Evolutionary conservation across 1,140 invertebrate species (phyloP), one percentile per base, ranked within the genome.

Genomic region (Pseudomyrmex pallidus): DNA sequence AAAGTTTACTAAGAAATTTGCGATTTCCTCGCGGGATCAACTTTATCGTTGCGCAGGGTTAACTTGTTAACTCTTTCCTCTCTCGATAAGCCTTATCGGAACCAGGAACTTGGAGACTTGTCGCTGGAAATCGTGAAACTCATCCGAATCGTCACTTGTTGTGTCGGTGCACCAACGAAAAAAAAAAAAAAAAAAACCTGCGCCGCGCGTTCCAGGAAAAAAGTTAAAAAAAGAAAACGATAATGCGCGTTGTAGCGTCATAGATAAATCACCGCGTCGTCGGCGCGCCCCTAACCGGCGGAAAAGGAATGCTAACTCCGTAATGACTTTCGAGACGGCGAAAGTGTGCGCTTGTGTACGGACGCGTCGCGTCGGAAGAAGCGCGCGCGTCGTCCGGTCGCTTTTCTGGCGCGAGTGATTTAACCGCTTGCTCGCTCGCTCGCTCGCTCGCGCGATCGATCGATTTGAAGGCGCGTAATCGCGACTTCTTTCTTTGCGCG

Each of bases 311-410:
- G 83, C 54, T 56, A 59, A 73, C 59, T 64, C 35, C 66, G 56
- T 78, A 84, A 85, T 59, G 61, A 85, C 73, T 85, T 85, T 86
- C 74, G 35, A 74, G 56, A 50, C 50, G 22, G 83, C 83, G 62
- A 80, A 80, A 78, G 66, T 80, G 44, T 57, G 74, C 74, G 74
- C 35, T 7, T 35, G 35, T 35, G 35, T 35, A 15, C 25, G 44
- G 35, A 35, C 35, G 35, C 35, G 5, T 35, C 74, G 35, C 76
- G 15, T 48, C 22, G 61, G 44, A 73, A 66, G 68, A 62, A 52
- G 48, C 64, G 54, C 48, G n/a, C 74, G 61, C 61, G 48, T 15
- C 56, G 12, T 85, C 22, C 61, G 35, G 20, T 35, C 13, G 35
- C n/a, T 73, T 73, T 35, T 61, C 50, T 61, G 52, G 9, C 1